These are phyloP conservation scores for Lagodon rhomboides DNA, from an alignment of 2,797 vertebrate genomes.

Conservation along the genomic window DNA sequence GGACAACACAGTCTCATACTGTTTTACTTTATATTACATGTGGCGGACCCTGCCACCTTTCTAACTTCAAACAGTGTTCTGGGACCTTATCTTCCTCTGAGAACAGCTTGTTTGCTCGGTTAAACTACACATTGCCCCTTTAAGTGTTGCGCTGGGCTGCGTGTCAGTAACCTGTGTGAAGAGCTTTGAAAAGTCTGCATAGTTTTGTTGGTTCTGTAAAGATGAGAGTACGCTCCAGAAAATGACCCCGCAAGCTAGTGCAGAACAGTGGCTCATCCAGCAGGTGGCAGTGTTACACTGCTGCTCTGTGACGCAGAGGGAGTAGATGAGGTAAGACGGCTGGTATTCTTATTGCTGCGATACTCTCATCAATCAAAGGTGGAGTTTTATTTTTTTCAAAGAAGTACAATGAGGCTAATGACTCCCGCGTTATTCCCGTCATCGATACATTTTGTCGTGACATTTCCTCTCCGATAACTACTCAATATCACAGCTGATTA, in stretches of 20 bases:
- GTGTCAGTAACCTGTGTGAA: too few species aligned
- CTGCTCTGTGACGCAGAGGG: neutral
- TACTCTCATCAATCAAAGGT: conserved; percentile 53
- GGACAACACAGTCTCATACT: too few species aligned
- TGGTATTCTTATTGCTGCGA: conserved; percentile 37
- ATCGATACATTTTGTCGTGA: conserved; percentile 48
- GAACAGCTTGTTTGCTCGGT: too few species aligned
- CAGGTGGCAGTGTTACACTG: conserved; percentile 76
- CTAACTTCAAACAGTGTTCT: too few species aligned
- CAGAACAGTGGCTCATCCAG: conserved; percentile 44
- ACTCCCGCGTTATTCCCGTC: conserved; percentile 37
- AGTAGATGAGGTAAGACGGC: conserved; percentile 14
- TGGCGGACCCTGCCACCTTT: too few species aligned
- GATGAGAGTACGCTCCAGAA: too few species aligned
- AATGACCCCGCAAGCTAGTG: neutral
- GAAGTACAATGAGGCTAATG: conserved; percentile 52
- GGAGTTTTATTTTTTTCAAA: conserved; percentile 47
- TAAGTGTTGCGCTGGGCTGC: too few species aligned
- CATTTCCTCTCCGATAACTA: conserved; percentile 57
- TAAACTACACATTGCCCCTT: too few species aligned
- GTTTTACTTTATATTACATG: too few species aligned
- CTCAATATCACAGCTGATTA: conserved; percentile 56
- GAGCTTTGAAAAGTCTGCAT: too few species aligned
- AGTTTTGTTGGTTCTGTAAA: neutral
- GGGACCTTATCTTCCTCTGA: too few species aligned